Evolutionary conservation across 2,888 invertebrate species (phyloP), one percentile per base, ranked within the genome.

Genomic region (Heliconius aoede): DNA sequence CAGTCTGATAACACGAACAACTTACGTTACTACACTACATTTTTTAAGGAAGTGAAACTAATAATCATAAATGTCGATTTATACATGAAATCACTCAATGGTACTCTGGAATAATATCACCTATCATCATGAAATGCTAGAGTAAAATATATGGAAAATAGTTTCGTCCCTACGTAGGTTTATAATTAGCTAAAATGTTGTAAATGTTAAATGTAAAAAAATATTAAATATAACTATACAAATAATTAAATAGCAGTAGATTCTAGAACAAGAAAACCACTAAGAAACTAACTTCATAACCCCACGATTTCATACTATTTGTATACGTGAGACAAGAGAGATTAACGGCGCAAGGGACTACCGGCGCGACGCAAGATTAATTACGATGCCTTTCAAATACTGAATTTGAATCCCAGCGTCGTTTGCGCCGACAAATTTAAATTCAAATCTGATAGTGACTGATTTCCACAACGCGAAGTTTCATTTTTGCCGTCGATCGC

Each of bases 301-400:
- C 67, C 3, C 32, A 58, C 60, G 13, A 58, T 74, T 67, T 68
- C 36, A 73, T 71, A 73, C 80, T 86, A 88, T 90, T 90, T 89
- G 90, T 89, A 89, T 89, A 89, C 89, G 85, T 84, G 84, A 82
- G 85, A 85, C 85, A 85, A 87, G 71, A 73, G 78, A 81, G 82
- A 83, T 82, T 79, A 80, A 83, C 80, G 82, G 30, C 75, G 30
- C 72, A 21, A 60, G 78, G 81, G 82, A 82, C 81, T 80, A 85
- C 87, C 84, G 81, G 87, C 83, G 71, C 74, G 72, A 84, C 85
- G 69, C 83, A 89, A 91, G 91, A 92, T 91, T 91, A 91, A 91
- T 91, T 87, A 89, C 88, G 80, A 82, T 82, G 84, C 82, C 89
- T 84, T 82, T 84, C 79, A 76, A 80, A 79, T 78, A 86, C 86